Conservation (phyloP, 2,113 vertebrate species). For the Myodes glareolus region DNA sequence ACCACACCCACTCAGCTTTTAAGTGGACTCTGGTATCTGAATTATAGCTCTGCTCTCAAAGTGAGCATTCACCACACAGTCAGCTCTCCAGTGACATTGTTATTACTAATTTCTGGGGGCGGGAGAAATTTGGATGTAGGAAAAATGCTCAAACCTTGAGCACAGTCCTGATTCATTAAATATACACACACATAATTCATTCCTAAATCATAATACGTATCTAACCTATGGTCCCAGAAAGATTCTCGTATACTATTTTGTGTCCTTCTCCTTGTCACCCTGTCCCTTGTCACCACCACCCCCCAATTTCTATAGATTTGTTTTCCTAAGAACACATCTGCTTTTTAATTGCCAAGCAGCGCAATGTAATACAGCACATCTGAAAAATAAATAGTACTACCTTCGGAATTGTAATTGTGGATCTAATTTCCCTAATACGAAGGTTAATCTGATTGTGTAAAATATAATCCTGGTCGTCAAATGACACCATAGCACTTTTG, state of each 20-base stretch:
- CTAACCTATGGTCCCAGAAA: neutral
- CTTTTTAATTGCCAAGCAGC: constrained; percentile 38
- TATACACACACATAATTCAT: neutral
- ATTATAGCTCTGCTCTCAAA: too few species aligned
- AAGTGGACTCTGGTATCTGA: neutral
- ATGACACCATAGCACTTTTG: neutral
- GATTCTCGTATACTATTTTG: neutral
- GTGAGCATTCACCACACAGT: neutral
- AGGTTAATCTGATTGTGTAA: constrained; percentile 5
- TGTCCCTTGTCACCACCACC: too few species aligned
- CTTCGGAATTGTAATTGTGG: constrained; percentile 33
- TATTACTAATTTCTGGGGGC: neutral
- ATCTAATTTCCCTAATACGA: constrained; percentile 39
- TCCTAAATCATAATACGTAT: neutral
- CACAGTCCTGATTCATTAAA: neutral
- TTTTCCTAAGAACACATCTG: constrained; percentile 15
- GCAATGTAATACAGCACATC: neutral
- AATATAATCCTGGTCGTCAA: constrained; percentile 18
- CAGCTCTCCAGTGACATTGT: neutral
- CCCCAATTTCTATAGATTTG: neutral
- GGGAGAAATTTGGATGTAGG: neutral
- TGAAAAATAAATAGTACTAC: constrained; percentile 24
- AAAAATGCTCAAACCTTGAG: neutral
- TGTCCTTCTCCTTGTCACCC: neutral
- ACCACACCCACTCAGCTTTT: neutral